These are phyloP conservation scores for Callopanchax toddi DNA, from an alignment of 2,113 vertebrate genomes.

Conservation along the genomic window DNA sequence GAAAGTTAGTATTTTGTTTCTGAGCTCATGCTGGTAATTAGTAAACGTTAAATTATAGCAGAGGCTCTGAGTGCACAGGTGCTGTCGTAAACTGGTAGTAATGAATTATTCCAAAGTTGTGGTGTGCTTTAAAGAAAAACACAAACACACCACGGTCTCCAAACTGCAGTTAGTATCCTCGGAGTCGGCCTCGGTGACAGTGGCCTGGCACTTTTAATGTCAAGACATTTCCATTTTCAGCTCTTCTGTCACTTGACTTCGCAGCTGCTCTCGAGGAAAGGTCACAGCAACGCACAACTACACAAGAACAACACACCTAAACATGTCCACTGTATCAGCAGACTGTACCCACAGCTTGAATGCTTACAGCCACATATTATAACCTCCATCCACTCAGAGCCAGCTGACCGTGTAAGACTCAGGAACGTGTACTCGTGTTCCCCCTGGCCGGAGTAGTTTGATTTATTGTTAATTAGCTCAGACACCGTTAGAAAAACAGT, in stretches of 20 bases:
- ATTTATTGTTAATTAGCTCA: conserved; percentile 47
- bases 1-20: no score
- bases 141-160: neutral
- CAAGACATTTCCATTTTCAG: conserved; percentile 52
- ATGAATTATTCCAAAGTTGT: neutral
- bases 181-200: conserved; percentile 20
- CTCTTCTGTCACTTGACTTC: conserved; percentile 52
- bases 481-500: conserved; percentile 27
- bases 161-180: conserved; percentile 2
- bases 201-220: conserved; percentile 48
- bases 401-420: conserved; percentile 9
- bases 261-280: conserved; percentile 47
- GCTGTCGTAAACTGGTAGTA: no score
- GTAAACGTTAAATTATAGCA: no score
- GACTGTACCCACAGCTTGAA: neutral
- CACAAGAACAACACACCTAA: conserved; percentile 26
- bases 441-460: neutral
- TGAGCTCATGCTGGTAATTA: no score
- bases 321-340: neutral
- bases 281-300: conserved; percentile 28
- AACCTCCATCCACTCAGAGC: conserved; percentile 28
- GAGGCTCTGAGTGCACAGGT: no score
- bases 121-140: neutral
- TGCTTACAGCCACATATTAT: conserved; percentile 12
- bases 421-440: conserved; percentile 9